Evolutionary conservation across 1,140 invertebrate genomes (phyloP), one percentile per base, ranked within the genome.

Genomic region (Ditylenchus dipsaci): DNA sequence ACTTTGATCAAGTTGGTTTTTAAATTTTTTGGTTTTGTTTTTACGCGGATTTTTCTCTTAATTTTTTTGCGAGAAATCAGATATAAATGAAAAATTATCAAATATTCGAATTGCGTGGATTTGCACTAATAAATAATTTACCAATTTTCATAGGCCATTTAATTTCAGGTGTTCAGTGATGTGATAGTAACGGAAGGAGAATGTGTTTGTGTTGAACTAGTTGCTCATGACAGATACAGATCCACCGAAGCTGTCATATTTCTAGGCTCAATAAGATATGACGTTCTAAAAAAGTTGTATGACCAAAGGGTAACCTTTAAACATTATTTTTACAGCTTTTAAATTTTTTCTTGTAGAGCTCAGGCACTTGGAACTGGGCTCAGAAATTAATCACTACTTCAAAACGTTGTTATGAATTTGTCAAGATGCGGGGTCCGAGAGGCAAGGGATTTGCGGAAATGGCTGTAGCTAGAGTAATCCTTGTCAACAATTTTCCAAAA

Each of bases 371-470:
- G 65, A 92, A 95, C 85, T 88, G 91, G 76, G 94, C 96, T 90
- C 94, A 92, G 19, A 91, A 95, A 83, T 91, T 93, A 1, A 88
- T 94, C 68, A 92, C 93, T 79, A 90, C 87, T 88, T 27, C 72
- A 13, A 70, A 59, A 47, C 76, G 83, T 61, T 90, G 92, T 77
- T 88, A 94, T 75, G 95, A 97, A 86, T 98, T 96, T 86, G 92
- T 97, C 30, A 88, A 92, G 64, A 95, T 98, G 92, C 91, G 94
- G 84, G 95, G 95, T 63, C 94, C 95, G 15, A 89, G 90, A 80
- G 91, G 91, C 13, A 96, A 96, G 86, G 95, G 95, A 0, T 91
- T 94, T 84, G 94, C 94, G 0, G 95, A 98, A 86, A 94, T 97
- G 90, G 95, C 94, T 1, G 92, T 97, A 26, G 92, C 91, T 1